These are phyloP conservation scores for Mystacides longicornis DNA, from an alignment of 2,888 invertebrate species.

Conservation along the genomic window DNA sequence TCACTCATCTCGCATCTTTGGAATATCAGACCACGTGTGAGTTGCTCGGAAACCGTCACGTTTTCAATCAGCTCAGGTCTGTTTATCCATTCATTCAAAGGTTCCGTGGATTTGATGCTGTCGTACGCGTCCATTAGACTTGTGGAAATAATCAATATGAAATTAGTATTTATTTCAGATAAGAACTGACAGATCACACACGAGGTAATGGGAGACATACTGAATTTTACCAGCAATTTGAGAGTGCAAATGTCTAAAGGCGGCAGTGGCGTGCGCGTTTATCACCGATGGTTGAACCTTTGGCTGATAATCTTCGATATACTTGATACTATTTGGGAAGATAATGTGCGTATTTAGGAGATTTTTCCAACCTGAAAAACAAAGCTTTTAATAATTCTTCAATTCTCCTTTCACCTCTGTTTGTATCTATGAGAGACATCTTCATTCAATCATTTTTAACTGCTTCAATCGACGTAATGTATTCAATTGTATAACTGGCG, in stretches of 20 bases:
- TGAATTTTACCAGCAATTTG: constrained; percentile 60
- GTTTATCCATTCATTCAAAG: constrained; percentile 47
- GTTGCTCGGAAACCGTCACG: constrained; percentile 39
- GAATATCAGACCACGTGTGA: constrained; percentile 37
- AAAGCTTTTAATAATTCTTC: not conserved
- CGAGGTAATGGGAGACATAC: too few relatives aligned
- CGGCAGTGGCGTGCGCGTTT: constrained; percentile 65
- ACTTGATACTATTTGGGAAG: constrained; percentile 49
- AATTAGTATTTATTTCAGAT: too few relatives aligned
- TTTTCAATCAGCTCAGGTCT: constrained; percentile 47
- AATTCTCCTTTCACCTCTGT: too few relatives aligned
- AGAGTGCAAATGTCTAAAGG: constrained; percentile 67
- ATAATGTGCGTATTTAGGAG: constrained; percentile 42
- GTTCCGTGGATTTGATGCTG: not conserved
- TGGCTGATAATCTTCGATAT: constrained; percentile 60
- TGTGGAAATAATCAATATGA: too few relatives aligned
- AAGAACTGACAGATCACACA: too few relatives aligned
- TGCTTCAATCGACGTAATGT: too few relatives aligned
- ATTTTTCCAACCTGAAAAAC: not conserved
- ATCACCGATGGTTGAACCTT: constrained; percentile 56
- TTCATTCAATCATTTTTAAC: too few relatives aligned
- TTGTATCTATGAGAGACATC: too few relatives aligned
- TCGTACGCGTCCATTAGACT: not conserved
- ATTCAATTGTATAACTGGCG: too few relatives aligned
- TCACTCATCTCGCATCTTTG: constrained; percentile 42